Base-by-base conservation (phyloP, 2,797 vertebrate genomes). In the Notamacropus eugenii region DNA sequence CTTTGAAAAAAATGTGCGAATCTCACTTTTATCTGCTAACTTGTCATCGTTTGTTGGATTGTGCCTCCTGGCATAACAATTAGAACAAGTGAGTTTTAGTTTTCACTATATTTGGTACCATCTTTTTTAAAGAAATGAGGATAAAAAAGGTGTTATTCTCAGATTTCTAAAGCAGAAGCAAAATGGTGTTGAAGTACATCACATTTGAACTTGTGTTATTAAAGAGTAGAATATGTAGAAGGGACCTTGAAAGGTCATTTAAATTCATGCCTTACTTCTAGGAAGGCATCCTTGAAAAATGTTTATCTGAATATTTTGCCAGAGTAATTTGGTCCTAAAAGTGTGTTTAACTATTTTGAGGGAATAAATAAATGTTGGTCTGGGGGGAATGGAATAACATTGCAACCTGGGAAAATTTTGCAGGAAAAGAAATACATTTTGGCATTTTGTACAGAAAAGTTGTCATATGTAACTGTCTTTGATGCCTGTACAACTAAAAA, bases 31-130 rank as follows among this genome's bases (percentile, higher is more conserved):
- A 93, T 96, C 93, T 98, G 90, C 1, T 92, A 87, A 57, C 28
- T 93, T 97, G 95, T 87, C 34, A 67, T n/a, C 74, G 94, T 97
- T 96, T 94, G 96, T 98, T 96, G 97, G 96, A 97, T 97, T 97
- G 96, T 97, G 96, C 97, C 92, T 98, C 96, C 54, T 91, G 82
- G 92, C 97, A 24, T 0, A 91, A 97, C 92, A 96, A 95, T 98
- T 98, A 98, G 93, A 96, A 98, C 96, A 95, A 93, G 55, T 56
- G 46, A 90, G 87, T 93, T 91, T n/a, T 55, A 55, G 14, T 52
- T 97, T 95, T 95, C 40, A 31, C 19, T 97, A 1, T 92, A 34
- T 58, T 95, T 95, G 54, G 90, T 95, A 58, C n/a, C 9, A 82
- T 87, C 4, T 93, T 50, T 55, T 95, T 94, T 6, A 31, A 93